Evolutionary conservation across 2,113 vertebrate genomes (phyloP), one percentile per base, ranked within the genome.

Genomic region (Dasyornis broadbenti): DNA sequence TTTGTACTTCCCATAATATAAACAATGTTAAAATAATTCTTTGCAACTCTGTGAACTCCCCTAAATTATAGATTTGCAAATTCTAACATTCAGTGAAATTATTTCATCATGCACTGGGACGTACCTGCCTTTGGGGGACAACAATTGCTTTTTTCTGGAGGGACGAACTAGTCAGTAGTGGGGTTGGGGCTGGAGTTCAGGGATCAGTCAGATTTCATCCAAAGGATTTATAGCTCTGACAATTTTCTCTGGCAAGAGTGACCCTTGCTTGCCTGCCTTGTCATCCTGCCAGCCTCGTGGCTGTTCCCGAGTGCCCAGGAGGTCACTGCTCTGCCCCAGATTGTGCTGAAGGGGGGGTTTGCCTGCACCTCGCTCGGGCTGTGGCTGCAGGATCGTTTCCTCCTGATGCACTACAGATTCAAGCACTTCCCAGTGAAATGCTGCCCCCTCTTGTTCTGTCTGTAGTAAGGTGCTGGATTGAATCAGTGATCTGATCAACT

Each of bases 401-500:
- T 87, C 39, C 66, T 35, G 27, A 18, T 0, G 5, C 84, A 44
- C 6, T n/a, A 5, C 22, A 64, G 57, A 60, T 45, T 75, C 21
- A 19, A 56, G 79, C 56, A 24, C 64, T 95, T 96, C 52, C 60
- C 37, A 9, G 83, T n/a, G 94, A 86, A 90, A 90, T 93, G 72
- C 96, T 93, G 95, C 96, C 96, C 94, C 60, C 94, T 92, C 64
- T 61, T 82, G 95, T 80, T 92, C 88, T 68, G 56, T 76, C 53
- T 79, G 88, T 27, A 21, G 24, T 59, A 44, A 52, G 18, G 16
- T 24, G n/a, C 66, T 65, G 60, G 31, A 39, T 2, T 50, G 66
- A 73, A 40, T 27, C 33, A 2, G 1, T 4, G 4, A 81, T 49
- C 59, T 20, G 26, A 16, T 44, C 13, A 15, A 26, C 2, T 66